Base-by-base conservation (phyloP, 2,797 vertebrate genomes). In the Periparus ater region DNA sequence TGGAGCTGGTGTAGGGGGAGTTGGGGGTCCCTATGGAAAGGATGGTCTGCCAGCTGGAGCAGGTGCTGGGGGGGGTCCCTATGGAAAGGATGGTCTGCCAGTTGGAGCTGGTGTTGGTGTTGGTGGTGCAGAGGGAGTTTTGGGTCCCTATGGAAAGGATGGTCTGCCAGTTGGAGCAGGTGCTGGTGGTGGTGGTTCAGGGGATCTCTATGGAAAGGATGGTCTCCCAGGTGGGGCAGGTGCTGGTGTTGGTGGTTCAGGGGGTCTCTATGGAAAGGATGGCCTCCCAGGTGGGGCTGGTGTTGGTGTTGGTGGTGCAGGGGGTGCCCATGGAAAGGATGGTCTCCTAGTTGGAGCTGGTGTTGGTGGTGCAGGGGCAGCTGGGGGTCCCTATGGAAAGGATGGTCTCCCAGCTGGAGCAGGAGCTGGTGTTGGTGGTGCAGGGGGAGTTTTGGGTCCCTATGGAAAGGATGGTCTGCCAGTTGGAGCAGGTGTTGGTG, bases 91-190 rank as follows among this genome's bases (percentile, higher is more conserved):
- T n/a, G n/a, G n/a, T n/a, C n/a, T n/a, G n/a, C n/a, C n/a, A n/a
- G n/a, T n/a, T n/a, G n/a, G 40, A 1, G 10, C 7, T 0, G 71
- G 21, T 13, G 30, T 1, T 42, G 55, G n/a, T 34, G 15, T 3
- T 23, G n/a, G 20, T 54, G 51, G 36, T 23, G 7, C 5, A 6
- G 66, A 34, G 0, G 34, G 13, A 66, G 7, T 4, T n/a, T n/a
- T n/a, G n/a, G n/a, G n/a, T n/a, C n/a, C n/a, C 3, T 67, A 63
- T 54, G 84, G 72, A 17, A 77, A 22, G 9, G 54, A 36, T 53
- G 68, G 47, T 65, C 1, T 80, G 1, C 40, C 51, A 30, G 2
- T 3, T 71, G 79, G 38, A 38, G 36, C 36, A 10, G 36, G 72
- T 4, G 27, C 26, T 68, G 21, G 18, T 40, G 21, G 2, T 60